Evolutionary conservation across 1,140 invertebrate genomes (phyloP).

Genomic region (Nephila pilipes): DNA sequence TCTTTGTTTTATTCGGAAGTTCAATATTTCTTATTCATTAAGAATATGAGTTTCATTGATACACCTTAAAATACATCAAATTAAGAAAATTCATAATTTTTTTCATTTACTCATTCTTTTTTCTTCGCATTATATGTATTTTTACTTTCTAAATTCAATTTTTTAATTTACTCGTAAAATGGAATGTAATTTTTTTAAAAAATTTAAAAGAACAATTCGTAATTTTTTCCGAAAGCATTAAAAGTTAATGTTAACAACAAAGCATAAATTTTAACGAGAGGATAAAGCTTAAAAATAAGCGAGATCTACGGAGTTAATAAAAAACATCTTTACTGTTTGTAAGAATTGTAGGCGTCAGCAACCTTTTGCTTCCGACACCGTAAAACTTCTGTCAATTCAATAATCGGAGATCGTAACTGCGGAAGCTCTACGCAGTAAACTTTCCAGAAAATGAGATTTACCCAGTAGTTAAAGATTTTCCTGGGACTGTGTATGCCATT

Average conservation of each 20-base stretch:
- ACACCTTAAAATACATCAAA: too few relatives aligned
- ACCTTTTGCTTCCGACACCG: not conserved
- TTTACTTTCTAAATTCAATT: too few relatives aligned
- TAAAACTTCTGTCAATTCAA: constrained; percentile 52
- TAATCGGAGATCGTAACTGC: constrained; percentile 25
- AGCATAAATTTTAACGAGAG: not conserved
- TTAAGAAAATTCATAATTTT: too few relatives aligned
- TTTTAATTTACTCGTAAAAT: too few relatives aligned
- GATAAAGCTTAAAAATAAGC: not conserved
- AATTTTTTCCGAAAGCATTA: too few relatives aligned
- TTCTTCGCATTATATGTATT: too few relatives aligned
- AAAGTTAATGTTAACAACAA: not conserved
- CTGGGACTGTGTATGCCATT: not conserved
- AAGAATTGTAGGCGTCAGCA: constrained; percentile 1
- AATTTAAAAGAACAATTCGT: too few relatives aligned
- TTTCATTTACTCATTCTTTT: too few relatives aligned
- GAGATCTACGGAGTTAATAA: not conserved
- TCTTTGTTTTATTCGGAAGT: too few relatives aligned
- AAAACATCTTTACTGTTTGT: not conserved
- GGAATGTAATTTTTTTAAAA: too few relatives aligned
- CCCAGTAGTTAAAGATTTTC: not conserved
- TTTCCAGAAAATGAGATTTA: constrained; percentile 33
- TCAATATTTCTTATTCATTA: too few relatives aligned
- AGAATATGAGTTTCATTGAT: too few relatives aligned
- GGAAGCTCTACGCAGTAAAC: not conserved